Evolutionary conservation across 2,888 invertebrate species (phyloP).

Genomic region (Muschampia plurimacula): DNA sequence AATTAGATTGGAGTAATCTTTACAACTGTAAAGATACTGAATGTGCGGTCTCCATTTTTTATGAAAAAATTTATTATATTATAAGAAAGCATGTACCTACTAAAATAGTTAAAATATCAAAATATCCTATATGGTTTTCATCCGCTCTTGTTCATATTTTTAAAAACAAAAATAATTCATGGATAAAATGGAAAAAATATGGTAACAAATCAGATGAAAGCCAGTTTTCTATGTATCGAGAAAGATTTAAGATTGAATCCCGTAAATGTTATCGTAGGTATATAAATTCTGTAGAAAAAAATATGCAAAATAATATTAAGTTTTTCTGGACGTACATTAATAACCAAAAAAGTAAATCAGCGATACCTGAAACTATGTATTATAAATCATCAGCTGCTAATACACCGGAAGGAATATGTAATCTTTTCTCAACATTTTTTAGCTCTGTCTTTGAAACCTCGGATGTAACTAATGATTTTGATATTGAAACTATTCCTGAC

Average conservation of each 20-base stretch:
- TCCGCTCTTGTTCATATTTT: background rate
- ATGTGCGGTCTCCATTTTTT: background rate
- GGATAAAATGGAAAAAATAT: conserved; percentile 7
- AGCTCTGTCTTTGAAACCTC: conserved; percentile 1
- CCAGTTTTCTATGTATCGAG: background rate
- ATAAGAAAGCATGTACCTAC: background rate
- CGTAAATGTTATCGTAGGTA: background rate
- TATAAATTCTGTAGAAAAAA: background rate
- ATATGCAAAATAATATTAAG: background rate
- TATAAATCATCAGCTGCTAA: background rate
- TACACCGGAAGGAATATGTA: background rate
- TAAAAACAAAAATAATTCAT: background rate
- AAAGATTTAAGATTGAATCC: background rate
- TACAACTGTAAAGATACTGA: background rate
- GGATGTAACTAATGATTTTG: background rate
- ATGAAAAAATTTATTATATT: background rate
- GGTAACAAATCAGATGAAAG: background rate
- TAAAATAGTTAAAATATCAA: background rate
- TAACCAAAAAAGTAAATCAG: background rate
- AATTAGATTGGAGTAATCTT: background rate
- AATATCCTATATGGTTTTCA: background rate
- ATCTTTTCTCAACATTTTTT: background rate
- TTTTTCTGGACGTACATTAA: background rate
- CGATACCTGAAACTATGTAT: background rate
- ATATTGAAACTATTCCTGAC: background rate